Conservation (phyloP, 2,888 invertebrate species). For the Antheraea yamamai region DNA sequence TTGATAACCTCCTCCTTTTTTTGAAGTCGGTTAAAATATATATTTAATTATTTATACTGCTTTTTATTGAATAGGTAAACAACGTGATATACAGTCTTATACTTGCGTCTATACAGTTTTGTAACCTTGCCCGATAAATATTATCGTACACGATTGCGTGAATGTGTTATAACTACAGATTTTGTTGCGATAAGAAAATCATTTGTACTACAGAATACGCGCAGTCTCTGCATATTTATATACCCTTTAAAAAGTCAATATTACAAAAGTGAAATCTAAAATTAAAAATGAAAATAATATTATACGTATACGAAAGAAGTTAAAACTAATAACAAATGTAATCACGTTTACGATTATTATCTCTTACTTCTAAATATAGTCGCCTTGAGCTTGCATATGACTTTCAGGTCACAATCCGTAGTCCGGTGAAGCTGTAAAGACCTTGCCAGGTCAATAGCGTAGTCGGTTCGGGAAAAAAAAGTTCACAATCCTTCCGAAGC, state of each 20-base stretch:
- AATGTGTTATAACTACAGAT: background rate
- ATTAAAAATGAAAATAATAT: background rate
- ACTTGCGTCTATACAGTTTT: conserved; percentile 11
- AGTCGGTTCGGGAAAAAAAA: too few relatives aligned
- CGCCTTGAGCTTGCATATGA: background rate
- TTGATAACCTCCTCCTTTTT: too few relatives aligned
- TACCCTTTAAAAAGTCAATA: background rate
- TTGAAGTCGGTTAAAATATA: too few relatives aligned
- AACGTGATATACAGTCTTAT: background rate
- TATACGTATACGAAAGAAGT: background rate
- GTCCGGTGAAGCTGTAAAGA: too few relatives aligned
- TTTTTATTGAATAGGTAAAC: background rate
- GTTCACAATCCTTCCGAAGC: background rate
- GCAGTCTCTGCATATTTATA: background rate
- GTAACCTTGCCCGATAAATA: conserved; percentile 12
- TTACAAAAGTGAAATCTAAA: background rate
- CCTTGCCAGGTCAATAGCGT: too few relatives aligned
- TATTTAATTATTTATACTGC: background rate
- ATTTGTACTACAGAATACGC: background rate
- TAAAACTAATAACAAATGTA: background rate
- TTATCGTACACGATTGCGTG: conserved; percentile 4
- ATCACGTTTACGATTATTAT: background rate
- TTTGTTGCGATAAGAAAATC: background rate
- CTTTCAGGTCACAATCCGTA: background rate
- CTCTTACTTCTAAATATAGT: background rate